Conservation (phyloP, 2,888 invertebrate species). For the Drepana falcataria region DNA sequence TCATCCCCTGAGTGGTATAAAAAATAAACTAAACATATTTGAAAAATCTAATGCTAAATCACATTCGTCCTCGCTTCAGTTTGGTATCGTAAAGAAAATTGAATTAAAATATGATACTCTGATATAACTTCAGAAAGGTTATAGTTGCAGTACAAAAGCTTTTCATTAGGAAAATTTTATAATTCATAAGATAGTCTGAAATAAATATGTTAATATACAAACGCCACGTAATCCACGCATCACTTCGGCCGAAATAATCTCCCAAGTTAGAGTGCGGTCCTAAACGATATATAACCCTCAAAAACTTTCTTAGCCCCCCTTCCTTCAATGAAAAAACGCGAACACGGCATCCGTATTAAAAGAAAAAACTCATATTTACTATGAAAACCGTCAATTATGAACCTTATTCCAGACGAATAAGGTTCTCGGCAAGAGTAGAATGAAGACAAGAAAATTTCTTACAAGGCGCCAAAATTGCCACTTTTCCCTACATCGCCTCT, state of each 20-base stretch:
- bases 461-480: slow-evolving; percentile 62
- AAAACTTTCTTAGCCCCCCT: slow-evolving; percentile 12
- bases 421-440: slow-evolving; percentile 17
- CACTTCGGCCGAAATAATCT: slow-evolving; percentile 5
- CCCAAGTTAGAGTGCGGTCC: slow-evolving; percentile 5
- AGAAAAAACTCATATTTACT: slow-evolving; percentile 21
- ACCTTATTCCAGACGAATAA: slow-evolving; percentile 23
- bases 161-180: too few relatives aligned
- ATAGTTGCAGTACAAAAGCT: too few relatives aligned
- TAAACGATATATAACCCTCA: slow-evolving; percentile 7
- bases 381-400: slow-evolving; percentile 10
- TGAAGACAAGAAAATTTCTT: slow-evolving; percentile 39
- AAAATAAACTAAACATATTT: too few relatives aligned
- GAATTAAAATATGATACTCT: too few relatives aligned
- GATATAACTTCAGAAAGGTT: too few relatives aligned
- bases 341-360: slow-evolving; percentile 46
- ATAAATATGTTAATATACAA: background rate
- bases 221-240: slow-evolving; percentile 2
- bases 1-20: too few relatives aligned
- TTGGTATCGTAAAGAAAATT: too few relatives aligned
- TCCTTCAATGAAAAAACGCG: slow-evolving; percentile 36
- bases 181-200: background rate
- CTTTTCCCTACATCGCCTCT: slow-evolving; percentile 54
- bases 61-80: too few relatives aligned
- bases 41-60: too few relatives aligned